phyloP scores from a whole-genome alignment of 2,888 invertebrate genomes.

The Phoenoteleia sp. region DNA sequence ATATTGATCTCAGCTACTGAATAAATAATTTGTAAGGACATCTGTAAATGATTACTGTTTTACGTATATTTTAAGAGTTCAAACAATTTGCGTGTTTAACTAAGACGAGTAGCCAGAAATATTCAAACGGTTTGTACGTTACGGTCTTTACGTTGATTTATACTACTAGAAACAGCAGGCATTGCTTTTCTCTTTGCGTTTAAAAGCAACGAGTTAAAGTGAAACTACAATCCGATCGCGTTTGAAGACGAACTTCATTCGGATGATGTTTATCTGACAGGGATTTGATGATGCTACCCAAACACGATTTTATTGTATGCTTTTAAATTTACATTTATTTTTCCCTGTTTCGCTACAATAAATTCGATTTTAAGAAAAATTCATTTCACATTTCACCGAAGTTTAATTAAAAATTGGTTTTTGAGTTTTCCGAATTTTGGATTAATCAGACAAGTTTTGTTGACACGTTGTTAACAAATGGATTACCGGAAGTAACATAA shows the following conservation, averaged over 20 bases:
- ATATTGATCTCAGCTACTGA: slow-evolving; percentile 17
- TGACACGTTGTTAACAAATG: neutral
- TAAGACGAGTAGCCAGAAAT: slow-evolving; percentile 22
- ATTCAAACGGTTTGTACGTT: neutral
- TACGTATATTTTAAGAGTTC: neutral
- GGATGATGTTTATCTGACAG: too few relatives aligned
- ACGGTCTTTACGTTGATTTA: slow-evolving; percentile 31
- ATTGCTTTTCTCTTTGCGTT: neutral
- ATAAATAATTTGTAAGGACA: neutral
- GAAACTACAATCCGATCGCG: neutral
- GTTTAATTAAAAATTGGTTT: too few relatives aligned
- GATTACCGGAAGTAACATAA: neutral
- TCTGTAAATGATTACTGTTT: slow-evolving; percentile 6
- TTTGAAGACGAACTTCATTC: neutral
- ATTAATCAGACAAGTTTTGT: too few relatives aligned
- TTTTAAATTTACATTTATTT: too few relatives aligned
- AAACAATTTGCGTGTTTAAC: slow-evolving; percentile 29
- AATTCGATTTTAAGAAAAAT: neutral
- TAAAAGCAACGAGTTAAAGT: neutral
- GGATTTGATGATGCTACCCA: too few relatives aligned
- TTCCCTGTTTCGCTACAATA: too few relatives aligned
- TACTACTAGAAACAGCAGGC: slow-evolving; percentile 18
- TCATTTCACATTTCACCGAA: too few relatives aligned
- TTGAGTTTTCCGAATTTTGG: too few relatives aligned
- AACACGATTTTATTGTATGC: neutral